phyloP scores from a whole-genome alignment of 2,888 invertebrate genomes.

The Pediacus dermestoides region DNA sequence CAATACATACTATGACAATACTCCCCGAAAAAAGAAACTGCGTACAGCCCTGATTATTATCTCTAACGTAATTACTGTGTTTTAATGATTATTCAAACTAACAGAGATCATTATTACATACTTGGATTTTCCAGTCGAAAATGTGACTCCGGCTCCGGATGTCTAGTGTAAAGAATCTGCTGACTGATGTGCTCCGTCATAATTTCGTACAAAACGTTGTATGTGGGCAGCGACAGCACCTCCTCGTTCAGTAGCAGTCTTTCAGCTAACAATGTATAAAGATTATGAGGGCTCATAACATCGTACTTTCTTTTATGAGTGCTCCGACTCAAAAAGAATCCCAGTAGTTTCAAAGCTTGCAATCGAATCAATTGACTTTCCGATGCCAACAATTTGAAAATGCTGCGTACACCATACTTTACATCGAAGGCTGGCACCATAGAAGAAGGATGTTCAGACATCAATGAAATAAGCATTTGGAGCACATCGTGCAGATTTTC shows the following conservation, averaged over 20 bases:
- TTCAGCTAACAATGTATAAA: constrained; percentile 94
- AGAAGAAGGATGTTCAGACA: constrained; percentile 98
- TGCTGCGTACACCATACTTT: constrained; percentile 93
- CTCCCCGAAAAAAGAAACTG: no score
- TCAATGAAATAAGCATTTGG: constrained; percentile 92
- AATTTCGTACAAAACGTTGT: constrained; percentile 98
- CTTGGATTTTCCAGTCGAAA: constrained; percentile 95
- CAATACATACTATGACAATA: no score
- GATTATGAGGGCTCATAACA: constrained; percentile 97
- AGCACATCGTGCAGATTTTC: constrained; percentile 98
- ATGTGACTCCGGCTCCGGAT: constrained; percentile 93
- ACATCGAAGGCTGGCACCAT: constrained; percentile 99
- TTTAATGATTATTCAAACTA: no score
- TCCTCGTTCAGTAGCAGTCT: constrained; percentile 85
- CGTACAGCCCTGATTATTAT: no score
- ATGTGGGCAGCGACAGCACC: constrained; percentile 87
- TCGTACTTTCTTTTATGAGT: constrained; percentile 99
- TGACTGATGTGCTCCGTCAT: constrained; percentile 96
- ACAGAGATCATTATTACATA: no score
- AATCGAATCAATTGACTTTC: constrained; percentile 94
- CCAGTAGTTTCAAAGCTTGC: constrained; percentile 92
- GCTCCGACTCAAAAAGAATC: constrained; percentile 96
- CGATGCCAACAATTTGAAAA: constrained; percentile 94
- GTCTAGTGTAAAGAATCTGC: constrained; percentile 89
- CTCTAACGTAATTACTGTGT: no score